A percentile compares a stretch with the other conserved stretches of the same genome.
Evolutionary conservation across 2,113 vertebrate genomes (phyloP).

Genomic region (Tylochromis polylepis): DNA sequence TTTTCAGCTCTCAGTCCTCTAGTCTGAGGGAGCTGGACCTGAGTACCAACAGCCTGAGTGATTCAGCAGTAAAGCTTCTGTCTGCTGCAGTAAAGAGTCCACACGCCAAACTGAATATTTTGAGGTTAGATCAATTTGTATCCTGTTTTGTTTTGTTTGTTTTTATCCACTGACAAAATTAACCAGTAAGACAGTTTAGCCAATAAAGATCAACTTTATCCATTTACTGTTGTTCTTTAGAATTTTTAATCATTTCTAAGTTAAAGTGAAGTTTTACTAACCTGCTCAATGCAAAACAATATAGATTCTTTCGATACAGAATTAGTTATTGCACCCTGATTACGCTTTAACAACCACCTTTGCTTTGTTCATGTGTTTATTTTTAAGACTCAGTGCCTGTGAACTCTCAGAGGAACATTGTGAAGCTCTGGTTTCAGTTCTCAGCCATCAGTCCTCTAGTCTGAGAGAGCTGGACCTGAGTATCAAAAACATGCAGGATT

Average conservation of each 20-base stretch:
- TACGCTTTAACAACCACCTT: neutral
- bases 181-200: neutral
- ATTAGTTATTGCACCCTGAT: neutral
- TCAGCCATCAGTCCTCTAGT: neutral
- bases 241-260: neutral
- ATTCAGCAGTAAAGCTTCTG: neutral
- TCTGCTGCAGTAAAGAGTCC: neutral
- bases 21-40: neutral
- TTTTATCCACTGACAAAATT: neutral
- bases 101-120: neutral
- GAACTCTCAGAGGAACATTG: neutral
- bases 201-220: neutral
- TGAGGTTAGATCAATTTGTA: neutral
- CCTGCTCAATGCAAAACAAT: accelerated
- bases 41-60: neutral
- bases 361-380: neutral
- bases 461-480: neutral
- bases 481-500: neutral
- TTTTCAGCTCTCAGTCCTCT: neutral
- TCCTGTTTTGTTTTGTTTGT: neutral
- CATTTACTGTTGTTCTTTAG: neutral
- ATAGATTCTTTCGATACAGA: neutral
- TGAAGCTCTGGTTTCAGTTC: neutral
- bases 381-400: neutral
- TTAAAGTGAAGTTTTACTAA: neutral